Evolutionary conservation across 2,113 vertebrate species (phyloP).

Genomic region (Murina feae): DNA sequence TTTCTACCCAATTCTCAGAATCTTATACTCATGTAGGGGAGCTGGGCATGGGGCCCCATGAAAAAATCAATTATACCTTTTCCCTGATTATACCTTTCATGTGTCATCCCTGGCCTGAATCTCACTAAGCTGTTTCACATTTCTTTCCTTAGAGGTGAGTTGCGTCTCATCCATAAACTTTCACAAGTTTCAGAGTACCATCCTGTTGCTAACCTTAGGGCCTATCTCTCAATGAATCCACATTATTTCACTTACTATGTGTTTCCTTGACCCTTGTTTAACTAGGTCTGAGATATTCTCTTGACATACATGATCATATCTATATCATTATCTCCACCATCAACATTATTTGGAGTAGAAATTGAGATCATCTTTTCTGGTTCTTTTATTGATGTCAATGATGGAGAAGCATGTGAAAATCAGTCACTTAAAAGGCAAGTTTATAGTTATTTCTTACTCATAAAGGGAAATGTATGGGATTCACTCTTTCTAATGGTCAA

Average conservation of each 20-base stretch:
- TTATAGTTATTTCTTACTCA: neutral
- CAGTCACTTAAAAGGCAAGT: neutral
- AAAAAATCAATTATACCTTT: neutral
- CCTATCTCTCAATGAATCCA: neutral
- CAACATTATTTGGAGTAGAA: neutral
- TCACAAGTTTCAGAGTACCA: neutral
- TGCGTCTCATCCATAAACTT: neutral
- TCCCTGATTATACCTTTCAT: neutral
- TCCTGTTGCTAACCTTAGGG: neutral
- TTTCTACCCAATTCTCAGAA: neutral
- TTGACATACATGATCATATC: neutral
- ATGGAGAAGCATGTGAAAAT: neutral
- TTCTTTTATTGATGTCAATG: neutral
- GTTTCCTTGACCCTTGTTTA: neutral
- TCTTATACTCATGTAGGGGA: neutral
- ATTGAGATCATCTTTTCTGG: neutral
- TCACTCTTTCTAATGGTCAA: neutral
- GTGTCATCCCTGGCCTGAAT: fast-evolving
- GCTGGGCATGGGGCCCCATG: fast-evolving
- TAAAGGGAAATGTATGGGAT: neutral
- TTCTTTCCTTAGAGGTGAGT: neutral
- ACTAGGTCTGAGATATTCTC: neutral
- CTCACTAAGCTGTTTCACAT: neutral
- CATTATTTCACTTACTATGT: neutral
- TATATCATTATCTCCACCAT: neutral